Base-by-base conservation (phyloP, 2,113 vertebrate species). In the Rafetus swinhoei region DNA sequence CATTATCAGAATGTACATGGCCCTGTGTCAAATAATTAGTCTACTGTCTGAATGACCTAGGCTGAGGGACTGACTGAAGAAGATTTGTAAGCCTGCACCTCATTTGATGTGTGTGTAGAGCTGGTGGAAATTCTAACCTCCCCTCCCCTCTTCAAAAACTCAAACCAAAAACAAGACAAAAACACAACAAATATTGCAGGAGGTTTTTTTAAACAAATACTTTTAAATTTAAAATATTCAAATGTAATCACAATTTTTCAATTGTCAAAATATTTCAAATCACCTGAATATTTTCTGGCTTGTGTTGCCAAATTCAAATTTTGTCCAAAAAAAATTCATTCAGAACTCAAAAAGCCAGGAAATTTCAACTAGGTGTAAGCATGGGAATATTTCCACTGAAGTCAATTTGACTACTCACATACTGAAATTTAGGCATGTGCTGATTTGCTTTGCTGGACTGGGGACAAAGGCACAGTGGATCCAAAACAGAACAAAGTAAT, bases 41-140 rank as follows among this genome's bases (percentile, higher is more conserved):
- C 5, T 81, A 9, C 4, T 91, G 9, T 5, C 15, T 18, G 4
- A 52, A 50, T 21, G 52, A 91, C 3, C n/a, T 4, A 65, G 79
- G 50, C 3, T 19, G 15, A 18, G 35, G 35, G 35, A 76, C 72
- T 45, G 35, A 22, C 45, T 60, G 29, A 93, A 13, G 3, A 6
- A 21, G 9, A 59, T 55, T 15, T 9, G 29, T 52, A 62, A 1
- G 1, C 27, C 82, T 6, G 4, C 1, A 7, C 1, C 35, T 85
- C 29, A 77, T 7, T 81, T 56, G 80, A 9, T 80, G 79, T 83
- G 5, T 35, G 2, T n/a, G 16, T 2, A 72, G 53, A 86, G 1
- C 39, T 62, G 1, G 3, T n/a, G 21, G 15, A 45, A 35, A 39
- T 69, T 69, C 29, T 27, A 65, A 45, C 45, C 45, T 27, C 7